These are phyloP conservation scores for Amiota communis DNA, from an alignment of 2,888 invertebrate species.

Conservation along the genomic window DNA sequence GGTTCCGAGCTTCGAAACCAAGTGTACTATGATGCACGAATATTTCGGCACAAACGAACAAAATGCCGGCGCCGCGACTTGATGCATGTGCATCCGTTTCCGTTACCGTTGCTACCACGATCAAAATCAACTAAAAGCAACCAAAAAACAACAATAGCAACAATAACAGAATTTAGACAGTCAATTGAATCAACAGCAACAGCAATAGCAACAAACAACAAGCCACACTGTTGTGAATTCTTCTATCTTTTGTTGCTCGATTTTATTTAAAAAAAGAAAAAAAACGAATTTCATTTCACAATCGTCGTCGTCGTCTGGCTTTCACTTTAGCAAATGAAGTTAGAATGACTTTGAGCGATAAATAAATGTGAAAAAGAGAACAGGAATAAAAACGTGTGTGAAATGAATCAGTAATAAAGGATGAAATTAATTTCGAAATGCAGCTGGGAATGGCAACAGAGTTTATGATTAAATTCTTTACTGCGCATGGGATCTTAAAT, in stretches of 20 bases:
- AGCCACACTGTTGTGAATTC: not conserved
- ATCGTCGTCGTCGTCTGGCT: conserved; percentile 30
- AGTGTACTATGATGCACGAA: not conserved
- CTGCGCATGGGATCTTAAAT: too few species aligned
- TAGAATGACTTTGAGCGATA: conserved; percentile 19
- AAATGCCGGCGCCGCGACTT: conserved; percentile 14
- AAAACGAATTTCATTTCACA: not conserved
- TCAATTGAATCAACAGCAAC: conserved; percentile 54
- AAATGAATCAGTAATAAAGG: not conserved
- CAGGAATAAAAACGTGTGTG: too few species aligned
- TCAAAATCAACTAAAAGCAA: not conserved
- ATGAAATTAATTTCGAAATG: conserved; percentile 27
- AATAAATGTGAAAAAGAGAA: too few species aligned
- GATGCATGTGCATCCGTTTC: conserved; percentile 19
- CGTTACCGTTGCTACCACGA: not conserved
- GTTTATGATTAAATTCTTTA: too few species aligned
- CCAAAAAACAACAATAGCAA: conserved; percentile 40
- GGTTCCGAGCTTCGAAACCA: too few species aligned
- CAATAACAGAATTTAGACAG: conserved; percentile 43
- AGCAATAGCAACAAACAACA: not conserved
- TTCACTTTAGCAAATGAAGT: conserved; percentile 46
- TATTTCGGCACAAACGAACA: not conserved
- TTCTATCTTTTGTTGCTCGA: not conserved
- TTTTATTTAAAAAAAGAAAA: conserved; percentile 10
- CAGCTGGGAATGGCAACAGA: conserved; percentile 24